Conservation (phyloP, 92 coral and sea anemone species). For the Porites lobata region DNA sequence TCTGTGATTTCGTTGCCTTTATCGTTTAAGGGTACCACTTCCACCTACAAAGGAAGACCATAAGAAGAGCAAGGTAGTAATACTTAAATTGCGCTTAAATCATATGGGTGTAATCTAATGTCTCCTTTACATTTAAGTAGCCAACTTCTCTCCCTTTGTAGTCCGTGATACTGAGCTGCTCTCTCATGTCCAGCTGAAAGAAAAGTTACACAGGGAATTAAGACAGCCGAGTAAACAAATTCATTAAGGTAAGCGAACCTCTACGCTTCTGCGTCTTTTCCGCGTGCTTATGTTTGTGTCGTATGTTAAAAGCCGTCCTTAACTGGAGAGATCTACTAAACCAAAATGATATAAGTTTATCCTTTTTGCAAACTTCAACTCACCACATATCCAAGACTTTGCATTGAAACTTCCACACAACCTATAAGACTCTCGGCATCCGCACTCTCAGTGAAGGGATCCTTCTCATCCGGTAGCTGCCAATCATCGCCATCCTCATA, state of each 20-base stretch:
- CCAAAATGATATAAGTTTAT: too few relatives aligned
- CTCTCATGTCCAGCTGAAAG: constrained; percentile 93
- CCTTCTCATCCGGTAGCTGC: constrained; percentile 94
- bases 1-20: constrained; percentile 95
- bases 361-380: constrained; percentile 15
- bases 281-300: too few relatives aligned
- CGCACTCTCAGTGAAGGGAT: constrained; percentile 92
- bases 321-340: too few relatives aligned
- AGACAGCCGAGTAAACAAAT: too few relatives aligned
- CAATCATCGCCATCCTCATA: constrained; percentile 96
- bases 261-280: too few relatives aligned
- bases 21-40: constrained; percentile 89
- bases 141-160: constrained; percentile 92
- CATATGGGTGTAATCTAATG: too few relatives aligned
- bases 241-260: too few relatives aligned
- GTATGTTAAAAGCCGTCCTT: too few relatives aligned
- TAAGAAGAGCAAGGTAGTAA: neutral
- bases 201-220: too few relatives aligned
- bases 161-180: constrained; percentile 89
- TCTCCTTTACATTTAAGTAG: constrained; percentile 86
- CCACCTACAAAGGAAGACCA: constrained; percentile 64
- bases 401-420: constrained; percentile 94
- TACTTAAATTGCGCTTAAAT: neutral
- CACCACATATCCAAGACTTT: constrained; percentile 96
- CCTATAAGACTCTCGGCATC: constrained; percentile 90